These are phyloP conservation scores for Glaucomys volans DNA, from an alignment of 2,113 vertebrate species.

Conservation along the genomic window DNA sequence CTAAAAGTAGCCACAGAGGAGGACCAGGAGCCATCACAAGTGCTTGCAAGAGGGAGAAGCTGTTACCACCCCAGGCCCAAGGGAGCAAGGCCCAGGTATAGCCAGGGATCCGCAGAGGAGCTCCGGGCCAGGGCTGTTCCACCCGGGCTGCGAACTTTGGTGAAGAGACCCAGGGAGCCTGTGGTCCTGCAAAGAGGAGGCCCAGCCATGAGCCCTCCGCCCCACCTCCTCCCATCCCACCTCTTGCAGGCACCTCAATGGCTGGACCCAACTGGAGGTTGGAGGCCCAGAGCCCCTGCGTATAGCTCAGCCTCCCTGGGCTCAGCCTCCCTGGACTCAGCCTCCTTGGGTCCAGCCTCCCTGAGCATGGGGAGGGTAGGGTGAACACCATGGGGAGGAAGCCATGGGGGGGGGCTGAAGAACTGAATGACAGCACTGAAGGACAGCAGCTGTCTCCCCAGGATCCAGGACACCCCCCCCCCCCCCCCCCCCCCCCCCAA, in stretches of 20 bases:
- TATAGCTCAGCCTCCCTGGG: neutral
- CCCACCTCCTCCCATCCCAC: fast-evolving
- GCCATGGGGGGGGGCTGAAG: neutral
- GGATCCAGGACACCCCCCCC: neutral
- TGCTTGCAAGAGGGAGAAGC: no score
- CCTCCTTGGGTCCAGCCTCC: no score
- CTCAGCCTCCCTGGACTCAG: no score
- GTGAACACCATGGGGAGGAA: no score
- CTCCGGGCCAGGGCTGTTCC: neutral
- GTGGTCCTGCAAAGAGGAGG: neutral
- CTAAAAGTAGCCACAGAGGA: neutral
- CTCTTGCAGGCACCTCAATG: fast-evolving
- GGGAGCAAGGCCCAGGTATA: neutral
- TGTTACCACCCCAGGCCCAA: no score
- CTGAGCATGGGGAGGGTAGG: no score
- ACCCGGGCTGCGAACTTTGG: neutral
- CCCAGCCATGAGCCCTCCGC: fast-evolving
- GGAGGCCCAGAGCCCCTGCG: neutral
- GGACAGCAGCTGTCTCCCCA: constrained; percentile 39
- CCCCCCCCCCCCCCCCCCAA: neutral
- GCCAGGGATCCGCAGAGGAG: no score
- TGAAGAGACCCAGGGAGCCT: no score
- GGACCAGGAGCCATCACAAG: no score
- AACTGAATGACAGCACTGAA: neutral
- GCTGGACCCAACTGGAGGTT: neutral